Base-by-base conservation (phyloP, 1,140 invertebrate species). In the Trichogramma pretiosum region DNA sequence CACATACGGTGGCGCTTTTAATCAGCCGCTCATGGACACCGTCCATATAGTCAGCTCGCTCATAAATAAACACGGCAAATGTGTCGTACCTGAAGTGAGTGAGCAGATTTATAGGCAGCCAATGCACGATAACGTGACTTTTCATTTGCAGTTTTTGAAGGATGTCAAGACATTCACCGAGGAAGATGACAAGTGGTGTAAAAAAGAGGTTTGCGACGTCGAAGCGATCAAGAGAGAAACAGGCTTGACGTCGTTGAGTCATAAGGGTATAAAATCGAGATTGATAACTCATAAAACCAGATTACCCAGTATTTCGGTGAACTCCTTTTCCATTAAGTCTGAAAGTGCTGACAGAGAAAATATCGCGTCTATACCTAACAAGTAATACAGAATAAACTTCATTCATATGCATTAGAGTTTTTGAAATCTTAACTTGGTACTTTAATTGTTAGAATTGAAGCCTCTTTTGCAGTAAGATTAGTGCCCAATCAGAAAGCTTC, bases 291-390 rank as follows among this genome's bases (percentile, higher is more conserved):
- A 75, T 42, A 63, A 78, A 44, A 80, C 79, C 73, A 59, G 78
- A 42, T 75, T 71, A 57, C 78, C 79, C 7, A 75, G 73, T 11
- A 60, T 81, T 2, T 78, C 75, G 11, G 50, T 81, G 37, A 78
- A 81, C 61, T 77, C 77, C 39, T 80, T 85, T 59, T 74, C 84
- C 62, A 80, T 81, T 32, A 78, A 77, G 3, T 81, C 82, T 57
- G 67, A 62, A 57, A 76, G 68, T n/a, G 42, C 62, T 19, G 81
- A 83, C 30, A 40, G 23, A 44, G 28, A 47, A 10, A 45, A 54
- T 40, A 37, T 17, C 38, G 22, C 37, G 32, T 41, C 30, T 8
- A 44, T 56, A 43, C 48, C 54, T 8, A 50, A 54, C 26, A 54
- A 40, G 56, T 58, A 39, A 49, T 48, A 34, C 9, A 36, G 21